Percentiles rank a stretch among this genome's conserved stretches.
Evolutionary conservation across 1,140 invertebrate species (phyloP).

Genomic region (Vanessa atalanta): DNA sequence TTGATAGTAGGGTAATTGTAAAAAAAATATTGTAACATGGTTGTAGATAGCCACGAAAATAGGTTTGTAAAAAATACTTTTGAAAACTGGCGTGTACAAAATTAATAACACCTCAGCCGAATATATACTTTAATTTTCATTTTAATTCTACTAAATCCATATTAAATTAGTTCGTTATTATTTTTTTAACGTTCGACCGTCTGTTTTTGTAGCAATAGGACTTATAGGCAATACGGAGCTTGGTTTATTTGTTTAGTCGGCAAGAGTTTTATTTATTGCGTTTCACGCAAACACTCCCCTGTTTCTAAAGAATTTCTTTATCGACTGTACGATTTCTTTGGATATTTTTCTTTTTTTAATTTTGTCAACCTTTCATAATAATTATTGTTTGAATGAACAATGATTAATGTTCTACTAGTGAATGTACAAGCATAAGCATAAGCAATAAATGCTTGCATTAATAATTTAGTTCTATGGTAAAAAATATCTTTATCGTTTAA

Average conservation of each 20-base stretch:
- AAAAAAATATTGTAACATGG: too few species aligned
- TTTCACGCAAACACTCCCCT: neutral
- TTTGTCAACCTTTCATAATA: neutral
- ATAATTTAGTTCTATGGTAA: too few species aligned
- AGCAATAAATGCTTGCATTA: too few species aligned
- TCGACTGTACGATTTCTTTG: neutral
- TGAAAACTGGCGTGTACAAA: too few species aligned
- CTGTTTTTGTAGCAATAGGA: neutral
- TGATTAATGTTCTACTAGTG: neutral
- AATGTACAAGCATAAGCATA: too few species aligned
- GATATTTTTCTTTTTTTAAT: neutral
- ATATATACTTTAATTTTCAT: too few species aligned
- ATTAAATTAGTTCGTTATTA: neutral
- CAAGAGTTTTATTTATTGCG: slow-evolving; percentile 9
- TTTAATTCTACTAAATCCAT: neutral
- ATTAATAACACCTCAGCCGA: too few species aligned
- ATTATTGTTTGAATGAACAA: neutral
- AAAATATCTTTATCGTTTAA: too few species aligned
- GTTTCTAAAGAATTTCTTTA: slow-evolving; percentile 11
- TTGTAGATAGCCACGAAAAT: too few species aligned
- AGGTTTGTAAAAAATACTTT: too few species aligned
- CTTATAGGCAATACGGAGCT: slow-evolving; percentile 1
- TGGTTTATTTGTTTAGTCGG: slow-evolving; percentile 1
- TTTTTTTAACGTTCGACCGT: neutral
- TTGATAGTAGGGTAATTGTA: too few species aligned